Percentiles rank a stretch among this genome's conserved stretches.
These are phyloP conservation scores for Craniophora ligustri DNA, from an alignment of 2,888 invertebrate genomes.

Conservation along the genomic window DNA sequence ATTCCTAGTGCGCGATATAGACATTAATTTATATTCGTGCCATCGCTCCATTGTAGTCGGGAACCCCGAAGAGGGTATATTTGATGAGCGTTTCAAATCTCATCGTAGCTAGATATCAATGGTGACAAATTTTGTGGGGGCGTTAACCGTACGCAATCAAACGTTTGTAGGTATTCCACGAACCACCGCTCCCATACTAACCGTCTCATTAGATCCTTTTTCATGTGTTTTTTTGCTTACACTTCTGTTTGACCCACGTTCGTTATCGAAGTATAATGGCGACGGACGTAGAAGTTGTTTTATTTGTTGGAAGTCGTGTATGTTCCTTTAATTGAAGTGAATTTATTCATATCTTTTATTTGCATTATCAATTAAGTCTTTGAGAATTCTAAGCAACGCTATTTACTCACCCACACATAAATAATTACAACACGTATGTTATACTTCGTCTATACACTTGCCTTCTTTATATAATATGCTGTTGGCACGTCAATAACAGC, in stretches of 20 bases:
- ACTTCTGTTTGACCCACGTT: conserved; percentile 72
- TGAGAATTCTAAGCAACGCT: conserved; percentile 47
- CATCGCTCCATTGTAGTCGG: conserved; percentile 44
- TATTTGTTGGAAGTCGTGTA: conserved; percentile 69
- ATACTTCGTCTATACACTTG: conserved; percentile 34
- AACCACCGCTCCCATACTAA: conserved; percentile 67
- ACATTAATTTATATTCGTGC: conserved; percentile 52
- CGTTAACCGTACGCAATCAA: conserved; percentile 71
- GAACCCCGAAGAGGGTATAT: conserved; percentile 53
- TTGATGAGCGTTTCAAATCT: conserved; percentile 71
- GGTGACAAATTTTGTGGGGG: conserved; percentile 70
- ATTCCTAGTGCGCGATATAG: conserved; percentile 38
- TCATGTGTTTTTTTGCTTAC: conserved; percentile 74
- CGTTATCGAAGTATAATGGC: conserved; percentile 69
- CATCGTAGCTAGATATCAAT: conserved; percentile 66
- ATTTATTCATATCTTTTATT: conserved; percentile 61
- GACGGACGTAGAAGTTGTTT: conserved; percentile 67
- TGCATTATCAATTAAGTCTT: conserved; percentile 55
- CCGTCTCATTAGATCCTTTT: conserved; percentile 76
- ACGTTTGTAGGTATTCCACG: conserved; percentile 65
- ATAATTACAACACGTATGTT: conserved; percentile 35
- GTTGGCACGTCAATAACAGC: neutral
- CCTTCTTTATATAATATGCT: conserved; percentile 12
- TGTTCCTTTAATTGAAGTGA: conserved; percentile 69
- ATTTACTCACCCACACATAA: conserved; percentile 39